Evolutionary conservation across 2,888 invertebrate genomes (phyloP).

Genomic region (Sabatieria punctata): DNA sequence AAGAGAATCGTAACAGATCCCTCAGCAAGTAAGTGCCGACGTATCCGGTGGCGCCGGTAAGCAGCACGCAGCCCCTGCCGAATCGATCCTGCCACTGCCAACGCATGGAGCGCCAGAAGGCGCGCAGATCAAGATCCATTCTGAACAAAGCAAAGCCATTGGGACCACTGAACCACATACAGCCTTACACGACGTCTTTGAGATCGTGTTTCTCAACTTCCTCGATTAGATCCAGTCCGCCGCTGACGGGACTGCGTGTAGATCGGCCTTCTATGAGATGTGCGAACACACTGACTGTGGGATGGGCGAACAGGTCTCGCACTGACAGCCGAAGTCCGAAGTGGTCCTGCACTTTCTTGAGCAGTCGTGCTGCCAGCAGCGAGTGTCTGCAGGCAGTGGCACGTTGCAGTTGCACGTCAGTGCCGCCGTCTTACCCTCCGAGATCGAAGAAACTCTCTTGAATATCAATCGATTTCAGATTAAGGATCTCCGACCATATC

Average conservation of each 20-base stretch:
- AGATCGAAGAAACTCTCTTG: conserved; percentile 37
- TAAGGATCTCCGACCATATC: conserved; percentile 32
- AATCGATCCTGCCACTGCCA: conserved; percentile 28
- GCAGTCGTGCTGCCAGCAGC: conserved; percentile 33
- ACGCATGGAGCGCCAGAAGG: conserved; percentile 35
- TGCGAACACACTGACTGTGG: conserved; percentile 30
- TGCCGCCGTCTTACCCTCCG: conserved; percentile 30
- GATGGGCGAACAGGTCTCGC: conserved; percentile 31
- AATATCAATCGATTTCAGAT: conserved; percentile 31
- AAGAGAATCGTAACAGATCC: conserved; percentile 29
- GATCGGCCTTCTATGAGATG: conserved; percentile 27
- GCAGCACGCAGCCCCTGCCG: conserved; percentile 30
- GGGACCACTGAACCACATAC: conserved; percentile 20
- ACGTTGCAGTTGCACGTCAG: not conserved
- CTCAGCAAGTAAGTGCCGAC: conserved; percentile 33
- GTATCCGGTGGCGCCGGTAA: conserved; percentile 35
- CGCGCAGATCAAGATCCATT: conserved; percentile 35
- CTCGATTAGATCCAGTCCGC: conserved; percentile 24
- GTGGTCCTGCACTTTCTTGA: conserved; percentile 22
- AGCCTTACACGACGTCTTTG: conserved; percentile 16
- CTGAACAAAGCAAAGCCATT: conserved; percentile 16
- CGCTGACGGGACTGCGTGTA: conserved; percentile 13
- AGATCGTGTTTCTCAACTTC: conserved; percentile 33
- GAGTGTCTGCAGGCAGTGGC: conserved; percentile 30
- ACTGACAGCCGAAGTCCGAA: conserved; percentile 27